Evolutionary conservation across 2,888 invertebrate genomes (phyloP).

Genomic region (Chloromyia formosa): DNA sequence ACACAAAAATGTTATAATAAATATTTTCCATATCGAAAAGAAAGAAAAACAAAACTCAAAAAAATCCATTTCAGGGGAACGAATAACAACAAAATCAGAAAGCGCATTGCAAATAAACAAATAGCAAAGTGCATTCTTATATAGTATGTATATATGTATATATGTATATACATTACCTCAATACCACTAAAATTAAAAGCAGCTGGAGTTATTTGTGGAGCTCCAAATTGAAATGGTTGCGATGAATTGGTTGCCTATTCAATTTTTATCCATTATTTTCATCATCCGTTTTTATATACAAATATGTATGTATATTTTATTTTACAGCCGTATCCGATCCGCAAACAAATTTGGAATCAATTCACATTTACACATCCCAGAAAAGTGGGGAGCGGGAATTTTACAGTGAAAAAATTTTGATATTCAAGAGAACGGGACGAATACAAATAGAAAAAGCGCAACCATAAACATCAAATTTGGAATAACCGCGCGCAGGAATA

Average conservation of each 20-base stretch:
- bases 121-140: not conserved
- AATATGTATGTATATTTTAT: too few species aligned
- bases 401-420: not conserved
- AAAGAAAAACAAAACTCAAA: too few species aligned
- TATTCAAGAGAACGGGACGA: conserved; percentile 5
- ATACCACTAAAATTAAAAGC: conserved; percentile 57
- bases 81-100: not conserved
- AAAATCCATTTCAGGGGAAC: too few species aligned
- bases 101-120: not conserved
- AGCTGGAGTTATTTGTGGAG: conserved; percentile 55
- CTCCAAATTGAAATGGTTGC: conserved; percentile 59
- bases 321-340: too few species aligned
- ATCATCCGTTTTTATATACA: too few species aligned
- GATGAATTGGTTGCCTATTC: conserved; percentile 50
- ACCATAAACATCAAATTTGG: conserved; percentile 23
- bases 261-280: conserved; percentile 34
- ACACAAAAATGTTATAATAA: too few species aligned
- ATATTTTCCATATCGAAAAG: too few species aligned
- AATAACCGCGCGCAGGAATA: not conserved
- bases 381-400: conserved; percentile 10
- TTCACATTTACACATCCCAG: not conserved
- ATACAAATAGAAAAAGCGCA: not conserved
- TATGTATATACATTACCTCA: conserved; percentile 50
- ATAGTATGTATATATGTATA: not conserved
- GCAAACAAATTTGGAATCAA: not conserved